phyloP scores from a whole-genome alignment of 2,888 invertebrate species.

The Platycheirus rosarum region DNA sequence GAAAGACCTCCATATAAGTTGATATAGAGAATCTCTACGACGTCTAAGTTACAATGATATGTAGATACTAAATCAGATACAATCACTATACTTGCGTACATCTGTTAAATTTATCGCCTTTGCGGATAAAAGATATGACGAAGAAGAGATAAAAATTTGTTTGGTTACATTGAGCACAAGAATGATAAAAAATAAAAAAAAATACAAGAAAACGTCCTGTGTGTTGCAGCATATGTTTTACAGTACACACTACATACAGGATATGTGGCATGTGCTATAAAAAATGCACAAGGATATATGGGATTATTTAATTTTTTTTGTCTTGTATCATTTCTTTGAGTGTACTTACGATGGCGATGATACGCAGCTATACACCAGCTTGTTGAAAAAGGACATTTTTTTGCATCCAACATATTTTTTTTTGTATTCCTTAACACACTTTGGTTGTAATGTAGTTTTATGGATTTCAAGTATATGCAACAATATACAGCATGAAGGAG shows the following conservation, averaged over 20 bases:
- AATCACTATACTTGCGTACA: slow-evolving; percentile 66
- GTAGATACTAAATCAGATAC: slow-evolving; percentile 37
- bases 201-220: background rate
- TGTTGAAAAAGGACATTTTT: slow-evolving; percentile 47
- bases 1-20: slow-evolving; percentile 17
- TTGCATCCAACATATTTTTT: slow-evolving; percentile 12
- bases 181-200: slow-evolving; percentile 19
- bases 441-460: slow-evolving; percentile 55
- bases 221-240: slow-evolving; percentile 59
- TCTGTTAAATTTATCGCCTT: slow-evolving; percentile 70
- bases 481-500: slow-evolving; percentile 21
- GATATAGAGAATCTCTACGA: slow-evolving; percentile 9
- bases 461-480: slow-evolving; percentile 47
- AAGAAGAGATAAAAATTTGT: slow-evolving; percentile 65
- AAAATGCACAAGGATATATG: slow-evolving; percentile 72
- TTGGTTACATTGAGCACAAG: slow-evolving; percentile 46
- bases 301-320: slow-evolving; percentile 46
- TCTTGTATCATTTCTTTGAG: slow-evolving; percentile 33
- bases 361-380: slow-evolving; percentile 25
- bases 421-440: slow-evolving; percentile 32
- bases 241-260: slow-evolving; percentile 43
- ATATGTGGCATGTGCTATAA: slow-evolving; percentile 57
- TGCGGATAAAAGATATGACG: slow-evolving; percentile 71
- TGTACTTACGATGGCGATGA: slow-evolving; percentile 32
- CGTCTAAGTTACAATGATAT: slow-evolving; percentile 58